Conservation (phyloP, 2,797 vertebrate genomes). For the Nyctalus aviator region DNA sequence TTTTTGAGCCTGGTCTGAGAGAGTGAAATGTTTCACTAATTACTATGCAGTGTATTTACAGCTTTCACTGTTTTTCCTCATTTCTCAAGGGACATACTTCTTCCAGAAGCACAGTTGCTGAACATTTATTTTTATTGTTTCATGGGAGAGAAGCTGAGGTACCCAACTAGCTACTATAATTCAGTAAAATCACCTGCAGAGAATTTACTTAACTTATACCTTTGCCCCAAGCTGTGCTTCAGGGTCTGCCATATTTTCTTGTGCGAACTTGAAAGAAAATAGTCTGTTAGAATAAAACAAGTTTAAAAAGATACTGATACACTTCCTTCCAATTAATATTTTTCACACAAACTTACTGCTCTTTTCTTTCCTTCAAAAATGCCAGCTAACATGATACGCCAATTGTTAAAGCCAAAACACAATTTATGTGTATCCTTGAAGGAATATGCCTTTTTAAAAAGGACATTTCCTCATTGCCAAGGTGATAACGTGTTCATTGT, state of each 20-base stretch:
- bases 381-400: not conserved
- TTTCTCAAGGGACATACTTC: conserved; percentile 50
- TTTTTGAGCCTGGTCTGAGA: conserved; percentile 23
- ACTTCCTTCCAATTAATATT: not conserved
- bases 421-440: not conserved
- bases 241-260: not conserved
- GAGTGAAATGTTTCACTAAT: conserved; percentile 19
- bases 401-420: conserved; percentile 4
- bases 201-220: conserved; percentile 7
- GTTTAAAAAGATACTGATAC: not conserved
- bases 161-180: not conserved
- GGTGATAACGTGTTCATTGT: not conserved
- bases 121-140: conserved; percentile 80
- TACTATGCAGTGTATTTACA: conserved; percentile 38
- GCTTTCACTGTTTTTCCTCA: conserved; percentile 38
- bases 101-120: conserved; percentile 60
- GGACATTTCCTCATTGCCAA: not conserved
- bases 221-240: conserved; percentile 3
- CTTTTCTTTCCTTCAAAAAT: conserved; percentile 16
- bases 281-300: not conserved
- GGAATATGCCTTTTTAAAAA: not conserved
- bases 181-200: conserved; percentile 11
- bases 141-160: conserved; percentile 64
- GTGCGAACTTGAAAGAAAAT: conserved; percentile 31
- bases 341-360: not conserved